phyloP scores from a whole-genome alignment of 2,888 invertebrate species.

The Brachypterus glaber region DNA sequence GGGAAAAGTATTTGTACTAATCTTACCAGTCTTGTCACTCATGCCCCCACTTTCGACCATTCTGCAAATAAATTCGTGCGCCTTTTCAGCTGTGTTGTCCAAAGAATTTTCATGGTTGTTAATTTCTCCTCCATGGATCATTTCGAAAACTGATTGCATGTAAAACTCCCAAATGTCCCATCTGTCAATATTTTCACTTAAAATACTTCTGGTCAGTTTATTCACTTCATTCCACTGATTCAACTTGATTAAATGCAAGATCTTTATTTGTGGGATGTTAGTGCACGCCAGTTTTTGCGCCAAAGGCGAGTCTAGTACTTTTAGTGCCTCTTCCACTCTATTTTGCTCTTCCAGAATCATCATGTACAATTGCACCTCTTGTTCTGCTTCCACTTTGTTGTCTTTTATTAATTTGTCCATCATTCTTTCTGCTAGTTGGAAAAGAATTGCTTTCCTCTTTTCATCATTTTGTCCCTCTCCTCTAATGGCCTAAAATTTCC shows the following conservation, averaged over 20 bases:
- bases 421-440: slow-evolving; percentile 90
- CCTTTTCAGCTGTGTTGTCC: slow-evolving; percentile 39
- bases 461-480: slow-evolving; percentile 44
- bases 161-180: slow-evolving; percentile 69
- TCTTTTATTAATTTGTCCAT: slow-evolving; percentile 80
- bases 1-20: not conserved
- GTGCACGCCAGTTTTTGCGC: slow-evolving; percentile 60
- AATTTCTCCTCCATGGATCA: slow-evolving; percentile 35
- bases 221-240: slow-evolving; percentile 68
- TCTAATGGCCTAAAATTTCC: no score
- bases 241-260: slow-evolving; percentile 63
- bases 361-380: slow-evolving; percentile 84
- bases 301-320: slow-evolving; percentile 70
- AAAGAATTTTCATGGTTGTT: slow-evolving; percentile 24
- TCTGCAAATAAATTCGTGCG: slow-evolving; percentile 40
- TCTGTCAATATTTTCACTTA: slow-evolving; percentile 56
- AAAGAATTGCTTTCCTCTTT: slow-evolving; percentile 57
- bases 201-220: no score
- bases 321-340: slow-evolving; percentile 72
- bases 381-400: slow-evolving; percentile 84
- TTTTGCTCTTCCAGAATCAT: slow-evolving; percentile 74
- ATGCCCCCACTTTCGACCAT: slow-evolving; percentile 36
- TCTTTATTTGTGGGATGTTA: slow-evolving; percentile 57
- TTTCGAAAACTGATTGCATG: slow-evolving; percentile 58
- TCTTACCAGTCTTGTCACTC: slow-evolving; percentile 35